These are phyloP conservation scores for Leuctra nigra DNA, from an alignment of 2,888 invertebrate species.

Conservation along the genomic window DNA sequence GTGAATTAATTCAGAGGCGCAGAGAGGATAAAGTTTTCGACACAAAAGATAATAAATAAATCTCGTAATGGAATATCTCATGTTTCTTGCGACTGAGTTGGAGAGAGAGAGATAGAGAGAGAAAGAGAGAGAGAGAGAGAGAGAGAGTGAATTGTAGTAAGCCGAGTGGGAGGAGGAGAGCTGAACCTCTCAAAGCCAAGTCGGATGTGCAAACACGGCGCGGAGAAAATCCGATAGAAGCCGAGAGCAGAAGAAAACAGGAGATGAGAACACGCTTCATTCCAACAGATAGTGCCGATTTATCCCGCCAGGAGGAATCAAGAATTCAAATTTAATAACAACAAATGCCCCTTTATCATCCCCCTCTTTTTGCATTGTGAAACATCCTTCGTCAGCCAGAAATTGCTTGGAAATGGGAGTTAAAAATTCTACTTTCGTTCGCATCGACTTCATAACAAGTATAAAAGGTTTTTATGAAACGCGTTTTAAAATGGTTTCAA, in stretches of 20 bases:
- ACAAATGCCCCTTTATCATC: too few relatives aligned
- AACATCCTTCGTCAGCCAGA: too few relatives aligned
- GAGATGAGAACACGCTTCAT: not conserved
- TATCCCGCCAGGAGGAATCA: too few relatives aligned
- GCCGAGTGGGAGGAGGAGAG: too few relatives aligned
- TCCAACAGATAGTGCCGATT: too few relatives aligned
- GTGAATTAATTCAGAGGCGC: not conserved
- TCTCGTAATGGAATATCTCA: slow-evolving; percentile 4
- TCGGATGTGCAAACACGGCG: not conserved
- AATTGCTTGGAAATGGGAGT: too few relatives aligned
- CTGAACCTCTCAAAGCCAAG: not conserved
- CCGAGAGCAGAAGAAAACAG: not conserved
- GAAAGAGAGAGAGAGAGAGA: not conserved
- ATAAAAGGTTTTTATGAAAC: too few relatives aligned
- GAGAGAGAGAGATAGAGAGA: not conserved
- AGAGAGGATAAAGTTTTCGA: not conserved
- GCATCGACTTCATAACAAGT: too few relatives aligned
- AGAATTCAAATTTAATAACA: too few relatives aligned
- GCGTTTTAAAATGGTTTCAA: too few relatives aligned
- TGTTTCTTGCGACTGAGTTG: not conserved
- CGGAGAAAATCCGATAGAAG: slow-evolving; percentile 4
- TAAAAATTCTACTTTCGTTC: too few relatives aligned
- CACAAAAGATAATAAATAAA: not conserved
- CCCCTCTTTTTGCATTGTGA: too few relatives aligned
- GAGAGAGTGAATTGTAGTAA: not conserved